A percentile compares a stretch with the other conserved stretches of the same genome.
phyloP scores from a whole-genome alignment of 2,888 invertebrate genomes.

The Lampropteryx suffumata region DNA sequence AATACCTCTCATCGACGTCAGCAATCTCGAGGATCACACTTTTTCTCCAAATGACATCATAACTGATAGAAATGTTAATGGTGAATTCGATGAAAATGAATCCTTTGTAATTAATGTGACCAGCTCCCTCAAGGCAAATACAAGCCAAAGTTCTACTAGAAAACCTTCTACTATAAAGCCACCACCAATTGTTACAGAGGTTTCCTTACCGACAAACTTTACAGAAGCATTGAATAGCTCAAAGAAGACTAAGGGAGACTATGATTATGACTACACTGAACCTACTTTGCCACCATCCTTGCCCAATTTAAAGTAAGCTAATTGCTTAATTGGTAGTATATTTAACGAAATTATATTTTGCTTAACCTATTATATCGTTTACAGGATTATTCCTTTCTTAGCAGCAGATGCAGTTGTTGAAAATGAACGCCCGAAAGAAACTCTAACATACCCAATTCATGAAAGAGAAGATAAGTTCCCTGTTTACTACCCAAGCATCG shows the following conservation, averaged over 20 bases:
- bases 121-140: constrained; percentile 75
- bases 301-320: constrained; percentile 88
- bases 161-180: constrained; percentile 33
- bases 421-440: constrained; percentile 69
- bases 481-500: constrained; percentile 60
- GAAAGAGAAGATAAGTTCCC: constrained; percentile 73
- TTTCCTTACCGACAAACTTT: constrained; percentile 59
- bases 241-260: constrained; percentile 83
- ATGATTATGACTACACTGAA: constrained; percentile 87
- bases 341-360: too few relatives aligned
- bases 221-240: constrained; percentile 72
- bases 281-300: constrained; percentile 91
- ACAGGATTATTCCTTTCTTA: constrained; percentile 93
- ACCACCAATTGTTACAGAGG: constrained; percentile 43
- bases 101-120: constrained; percentile 83
- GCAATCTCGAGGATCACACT: constrained; percentile 57
- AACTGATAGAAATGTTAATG: constrained; percentile 59
- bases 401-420: constrained; percentile 92
- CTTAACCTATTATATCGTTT: neutral
- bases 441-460: constrained; percentile 54
- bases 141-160: constrained; percentile 48
- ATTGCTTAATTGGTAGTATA: too few relatives aligned
- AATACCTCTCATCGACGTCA: constrained; percentile 52
- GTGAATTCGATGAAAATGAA: constrained; percentile 75
- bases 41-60: constrained; percentile 68